Evolutionary conservation across 1,140 invertebrate genomes (phyloP), one percentile per base, ranked within the genome.

Genomic region (Chironomus tepperi): DNA sequence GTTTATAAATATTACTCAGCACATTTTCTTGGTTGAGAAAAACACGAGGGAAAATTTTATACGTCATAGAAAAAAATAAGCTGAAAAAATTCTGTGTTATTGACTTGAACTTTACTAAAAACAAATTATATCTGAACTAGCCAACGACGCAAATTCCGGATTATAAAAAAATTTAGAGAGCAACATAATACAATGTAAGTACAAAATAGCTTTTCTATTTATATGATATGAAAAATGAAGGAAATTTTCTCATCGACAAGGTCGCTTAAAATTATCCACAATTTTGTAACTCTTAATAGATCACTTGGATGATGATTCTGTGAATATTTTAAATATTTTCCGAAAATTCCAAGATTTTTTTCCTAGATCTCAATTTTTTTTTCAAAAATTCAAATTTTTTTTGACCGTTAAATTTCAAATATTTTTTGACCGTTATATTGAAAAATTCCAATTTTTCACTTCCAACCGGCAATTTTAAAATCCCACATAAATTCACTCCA

Each of bases 1-100:
- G 47, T 57, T 57, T 57, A 57, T 57, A 47, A 47, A 47, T 47
- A 57, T 57, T 57, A 57, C 47, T 57, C 47, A 57, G 47, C 47
- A 57, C 12, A 57, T 57, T 57, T 57, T 47, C 43, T 47, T 34
- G 24, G 2, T 34, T 34, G 8, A 43, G 43, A 57, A 47, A 9
- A 47, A 47, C 24, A 15, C 43, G 43, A 47, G 43, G 47, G 15
- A 57, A 15, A 57, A 47, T 5, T 15, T n/a, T n/a, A 47, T 15
- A 57, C 47, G n/a, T n/a, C 12, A 57, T 12, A 57, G 12, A 57
- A 57, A 57, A 57, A 47, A 47, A 47, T 47, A 47, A 57, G 47
- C 15, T 47, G 12, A 34, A 34, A 34, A n/a, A 57, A 15, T 57
- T 57, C 47, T 34, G 24, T 34, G 24, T 34, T 34, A 34, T 34